Base-by-base conservation (phyloP, 2,113 vertebrate species). In the Trogon melanurus region DNA sequence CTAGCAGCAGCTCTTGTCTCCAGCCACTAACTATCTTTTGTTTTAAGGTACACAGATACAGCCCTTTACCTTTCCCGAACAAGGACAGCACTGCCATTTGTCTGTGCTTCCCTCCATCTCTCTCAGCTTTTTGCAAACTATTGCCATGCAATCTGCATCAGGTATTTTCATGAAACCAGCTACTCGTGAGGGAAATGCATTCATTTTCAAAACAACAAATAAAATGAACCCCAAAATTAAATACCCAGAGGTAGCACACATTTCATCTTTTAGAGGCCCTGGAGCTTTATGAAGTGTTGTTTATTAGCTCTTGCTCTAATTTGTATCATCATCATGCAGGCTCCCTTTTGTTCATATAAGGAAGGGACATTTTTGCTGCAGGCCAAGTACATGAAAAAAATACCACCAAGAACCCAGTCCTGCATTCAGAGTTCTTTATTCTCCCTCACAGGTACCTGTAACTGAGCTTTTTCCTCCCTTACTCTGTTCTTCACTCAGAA, bases 21-120 rank as follows among this genome's bases (percentile, higher is more conserved):
- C 91, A 91, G 74, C 89, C 54, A 97, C 83, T 67, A 94, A 90
- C 70, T 96, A 96, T 78, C 94, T 97, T 41, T 45, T 21, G 50
- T 75, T 88, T 62, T 71, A 92, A 91, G 82, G 95, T 91, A 94
- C 95, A 91, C 94, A 98, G 78, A 93, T 96, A 91, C 94, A 76
- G 91, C 95, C 96, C 62, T 26, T 53, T 17, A 27, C 61, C 44
- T 45, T 85, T 76, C 48, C 70, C 19, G 48, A 81, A 48, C 51
- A 78, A 74, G 48, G 51, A 47, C 72, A 67, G 47, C 60, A 71
- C 12, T 23, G n/a, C 29, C 25, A 34, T 62, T 50, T 16, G 29
- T 10, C 47, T 58, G 1, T 47, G 17, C 51, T 65, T 32, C 51
- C 29, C 70, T 67, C 57, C 7, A 8, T 19, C n/a, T 38, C 60